Evolutionary conservation across 1,140 invertebrate genomes (phyloP), one percentile per base, ranked within the genome.

Genomic region (Coelopa frigida): DNA sequence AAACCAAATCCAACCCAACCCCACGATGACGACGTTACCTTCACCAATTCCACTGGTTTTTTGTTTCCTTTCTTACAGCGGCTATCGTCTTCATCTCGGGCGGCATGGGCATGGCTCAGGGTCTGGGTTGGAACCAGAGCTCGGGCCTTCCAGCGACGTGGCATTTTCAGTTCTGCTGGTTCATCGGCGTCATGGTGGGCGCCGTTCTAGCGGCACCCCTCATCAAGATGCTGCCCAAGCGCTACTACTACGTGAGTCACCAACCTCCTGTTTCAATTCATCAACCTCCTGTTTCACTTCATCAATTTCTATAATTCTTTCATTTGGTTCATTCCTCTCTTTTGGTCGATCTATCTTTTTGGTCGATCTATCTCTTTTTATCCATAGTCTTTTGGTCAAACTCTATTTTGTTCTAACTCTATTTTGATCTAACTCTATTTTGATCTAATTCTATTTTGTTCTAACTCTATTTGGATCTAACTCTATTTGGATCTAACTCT

Each of bases 121-220:
- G 48, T 11, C 2, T 49, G 4, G 48, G 48, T 11, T 49, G 37
- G 36, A 31, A 35, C 10, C 27, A 42, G 11, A 17, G 35, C 20
- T 14, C 8, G 4, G 3, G 6, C 6, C 24, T 41, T 20, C 5
- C 18, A 3, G 21, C 3, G 3, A 41, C 23, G 18, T 11, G 29
- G 14, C 46, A 48, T 22, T 48, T 48, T 21, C 39, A 15, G 8
- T 41, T 41, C 17, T 23, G 27, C 14, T 48, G 46, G 46, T 35
- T 48, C 14, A 32, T 48, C 26, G 46, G 46, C 3, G 29, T 48
- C n/a, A 41, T 48, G 14, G 29, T 24, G 23, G 46, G 46, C 18
- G 22, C 29, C 5, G 20, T 41, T 4, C 10, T 41, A 2, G 23
- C 46, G 3, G 32, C 38, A 11, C 4, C 8, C 1, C 14, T 48